Conservation (phyloP, 2,888 invertebrate species). For the Sipunculus nudus region DNA sequence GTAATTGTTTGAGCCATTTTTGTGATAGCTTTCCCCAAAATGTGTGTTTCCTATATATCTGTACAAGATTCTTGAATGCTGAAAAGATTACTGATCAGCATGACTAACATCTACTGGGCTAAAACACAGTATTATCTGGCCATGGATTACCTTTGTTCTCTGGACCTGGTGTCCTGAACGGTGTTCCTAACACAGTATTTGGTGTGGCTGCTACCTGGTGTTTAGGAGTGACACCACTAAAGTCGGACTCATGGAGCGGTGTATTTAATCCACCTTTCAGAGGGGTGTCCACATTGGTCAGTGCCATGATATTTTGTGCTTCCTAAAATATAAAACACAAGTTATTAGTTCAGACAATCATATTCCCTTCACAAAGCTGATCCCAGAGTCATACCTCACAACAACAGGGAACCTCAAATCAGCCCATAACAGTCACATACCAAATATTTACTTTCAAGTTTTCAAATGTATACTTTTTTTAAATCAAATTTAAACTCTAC, state of each 20-base stretch:
- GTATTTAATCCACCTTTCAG: constrained; percentile 95
- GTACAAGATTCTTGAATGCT: no score
- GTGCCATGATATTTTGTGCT: constrained; percentile 98
- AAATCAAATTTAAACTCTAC: no score
- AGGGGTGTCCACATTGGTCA: constrained; percentile 97
- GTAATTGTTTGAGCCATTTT: no score
- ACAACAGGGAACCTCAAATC: background rate
- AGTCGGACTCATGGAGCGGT: constrained; percentile 88
- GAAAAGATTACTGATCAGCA: no score
- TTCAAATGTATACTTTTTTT: no score
- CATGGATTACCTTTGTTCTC: no score
- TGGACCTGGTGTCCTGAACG: constrained; percentile 60
- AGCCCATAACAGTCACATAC: background rate
- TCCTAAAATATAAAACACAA: constrained; percentile 75
- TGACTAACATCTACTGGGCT: no score
- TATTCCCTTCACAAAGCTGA: no score
- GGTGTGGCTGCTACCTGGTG: constrained; percentile 68
- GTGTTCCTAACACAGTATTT: constrained; percentile 64
- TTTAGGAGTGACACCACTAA: constrained; percentile 83
- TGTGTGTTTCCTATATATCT: no score
- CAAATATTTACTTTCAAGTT: no score
- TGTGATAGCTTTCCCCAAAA: no score
- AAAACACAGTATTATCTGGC: no score
- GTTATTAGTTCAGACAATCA: background rate
- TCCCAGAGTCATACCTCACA: background rate